These are phyloP conservation scores for Nematostella vectensis DNA, from an alignment of 92 coral and sea anemone genomes.

Conservation along the genomic window DNA sequence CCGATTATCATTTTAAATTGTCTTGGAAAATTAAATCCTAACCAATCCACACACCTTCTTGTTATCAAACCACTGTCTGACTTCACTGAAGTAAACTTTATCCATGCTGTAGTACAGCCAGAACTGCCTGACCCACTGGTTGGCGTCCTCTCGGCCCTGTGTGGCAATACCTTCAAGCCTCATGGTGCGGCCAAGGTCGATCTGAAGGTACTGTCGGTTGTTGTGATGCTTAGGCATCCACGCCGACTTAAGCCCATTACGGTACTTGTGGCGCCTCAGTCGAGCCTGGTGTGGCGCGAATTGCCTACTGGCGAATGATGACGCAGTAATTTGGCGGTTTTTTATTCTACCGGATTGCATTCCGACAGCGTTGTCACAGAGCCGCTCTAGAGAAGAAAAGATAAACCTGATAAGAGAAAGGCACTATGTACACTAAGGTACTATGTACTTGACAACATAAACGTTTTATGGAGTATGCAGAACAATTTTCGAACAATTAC, in stretches of 20 bases:
- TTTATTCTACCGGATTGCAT: slow-evolving; percentile 60
- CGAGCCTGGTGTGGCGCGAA: slow-evolving; percentile 66
- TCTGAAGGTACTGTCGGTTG: slow-evolving; percentile 53
- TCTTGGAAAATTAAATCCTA: too few relatives aligned
- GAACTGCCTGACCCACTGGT: slow-evolving; percentile 45
- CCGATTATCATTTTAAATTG: too few relatives aligned
- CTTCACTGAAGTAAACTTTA: slow-evolving; percentile 47
- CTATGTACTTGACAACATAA: too few relatives aligned
- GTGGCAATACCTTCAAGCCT: slow-evolving; percentile 73
- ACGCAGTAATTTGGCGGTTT: slow-evolving; percentile 66
- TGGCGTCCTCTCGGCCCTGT: slow-evolving; percentile 59
- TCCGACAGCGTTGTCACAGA: slow-evolving; percentile 59
- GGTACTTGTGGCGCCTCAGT: slow-evolving; percentile 19
- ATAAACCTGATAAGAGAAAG: too few relatives aligned
- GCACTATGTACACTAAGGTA: too few relatives aligned
- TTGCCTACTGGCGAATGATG: slow-evolving; percentile 34
- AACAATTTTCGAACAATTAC: background rate
- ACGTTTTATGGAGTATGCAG: background rate
- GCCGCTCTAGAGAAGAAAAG: slow-evolving; percentile 53
- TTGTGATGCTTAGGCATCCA: slow-evolving; percentile 56
- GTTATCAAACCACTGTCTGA: slow-evolving; percentile 44
- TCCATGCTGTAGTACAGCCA: slow-evolving; percentile 66
- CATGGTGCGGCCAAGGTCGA: slow-evolving; percentile 38
- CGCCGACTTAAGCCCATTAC: slow-evolving; percentile 40
- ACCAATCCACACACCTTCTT: slow-evolving; percentile 23